Evolutionary conservation across 2,888 invertebrate genomes (phyloP), one percentile per base, ranked within the genome.

Genomic region (Esperia sulphurella): DNA sequence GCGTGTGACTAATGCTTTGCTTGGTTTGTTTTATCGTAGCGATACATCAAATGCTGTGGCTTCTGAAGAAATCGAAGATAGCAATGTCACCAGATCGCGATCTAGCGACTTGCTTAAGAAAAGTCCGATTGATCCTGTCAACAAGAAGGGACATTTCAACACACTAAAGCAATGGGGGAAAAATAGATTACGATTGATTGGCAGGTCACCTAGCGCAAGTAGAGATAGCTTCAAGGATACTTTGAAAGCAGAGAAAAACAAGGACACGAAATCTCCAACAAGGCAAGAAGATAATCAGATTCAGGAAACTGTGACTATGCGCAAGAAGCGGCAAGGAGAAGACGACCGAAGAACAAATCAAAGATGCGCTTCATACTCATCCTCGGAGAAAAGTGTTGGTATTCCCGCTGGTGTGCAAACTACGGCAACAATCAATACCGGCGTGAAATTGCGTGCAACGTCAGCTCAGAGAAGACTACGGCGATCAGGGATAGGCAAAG

Each of bases 161-260:
- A 94, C 94, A 28, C 83, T 96, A 49, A 95, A 95, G 77, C 95
- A 95, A 72, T 96, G 96, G 96, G 95, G 96, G 49, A 94, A 94
- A 72, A 95, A 93, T 65, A 92, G 95, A 60, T 90, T 96, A 73
- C 92, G 92, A 75, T 90, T 95, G 70, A 94, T 95, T 68, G 93
- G 93, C 62, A 91, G 92, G 78, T 91, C 91, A 50, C 88, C 90
- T 14, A 92, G 92, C 59, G 79, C 87, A 45, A 92, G 91, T 75
- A 88, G 79, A 79, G 92, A 84, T 68, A 86, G 78, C 65, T 82
- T 84, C 63, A 83, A 79, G 63, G 86, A 85, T 59, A 77, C 75
- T 39, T 66, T 75, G 28, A 86, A 82, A 67, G 63, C 64, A 35
- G 90, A 88, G 14, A 88, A 79, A 58, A 75, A 59, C 59, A 81